Evolutionary conservation across 1,140 invertebrate species (phyloP), one percentile per base, ranked within the genome.

Genomic region (Acromyrmex echinatior): DNA sequence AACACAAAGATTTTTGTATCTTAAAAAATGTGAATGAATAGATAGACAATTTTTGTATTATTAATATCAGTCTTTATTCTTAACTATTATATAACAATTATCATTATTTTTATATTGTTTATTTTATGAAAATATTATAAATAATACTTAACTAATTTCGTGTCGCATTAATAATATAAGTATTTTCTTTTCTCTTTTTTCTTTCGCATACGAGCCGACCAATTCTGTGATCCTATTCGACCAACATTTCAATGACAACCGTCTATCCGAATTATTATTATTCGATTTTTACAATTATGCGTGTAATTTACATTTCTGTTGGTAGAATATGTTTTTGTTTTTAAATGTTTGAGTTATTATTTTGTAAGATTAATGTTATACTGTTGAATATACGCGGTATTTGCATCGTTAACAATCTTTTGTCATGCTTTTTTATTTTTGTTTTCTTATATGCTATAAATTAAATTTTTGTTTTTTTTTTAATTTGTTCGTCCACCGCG

Each of bases 371-470:
- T 86, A 49, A 18, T 76, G 45, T 66, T 76, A 66, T 87, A 81
- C 66, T 21, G 28, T 81, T 49, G 78, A 62, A 60, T 87, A 78
- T 71, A 68, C 70, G 25, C 76, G 35, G n/a, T 66, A 77, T 70
- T 78, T 82, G 78, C 87, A 60, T 70, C 62, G 82, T 91, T 88
- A 88, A 86, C 49, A 80, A 65, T 90, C 73, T 25, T 25, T 25
- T 79, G 68, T 86, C 65, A 66, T 88, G 68, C 63, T 82, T 80
- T 73, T 88, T 90, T 88, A 91, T 88, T 90, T 90, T 79, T 63
- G 53, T 86, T 90, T 86, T 88, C 60, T 62, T 58, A 81, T 6
- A 62, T 51, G 70, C 80, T 81, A 45, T 10, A 73, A 25, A 21
- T 81, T 39, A 14, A 81, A 81, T 25, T 77, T 62, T 63, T 80